Evolutionary conservation across 1,140 invertebrate genomes (phyloP), one percentile per base, ranked within the genome.

Genomic region (Pachypsylla venusta): DNA sequence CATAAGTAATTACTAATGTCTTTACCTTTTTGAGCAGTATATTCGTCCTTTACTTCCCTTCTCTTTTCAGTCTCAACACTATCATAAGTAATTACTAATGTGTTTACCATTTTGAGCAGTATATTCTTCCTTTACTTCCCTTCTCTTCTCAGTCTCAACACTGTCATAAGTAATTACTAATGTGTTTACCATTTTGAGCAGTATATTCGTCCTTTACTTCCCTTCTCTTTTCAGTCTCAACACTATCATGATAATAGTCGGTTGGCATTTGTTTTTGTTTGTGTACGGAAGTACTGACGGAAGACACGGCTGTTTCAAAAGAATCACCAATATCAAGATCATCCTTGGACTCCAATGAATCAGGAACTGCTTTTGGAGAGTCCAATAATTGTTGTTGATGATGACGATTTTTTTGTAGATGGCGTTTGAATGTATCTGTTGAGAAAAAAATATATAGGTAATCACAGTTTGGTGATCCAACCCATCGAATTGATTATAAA

Each of bases 281-380:
- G 56, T 28, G 62, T 12, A 64, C 63, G 12, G 71, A 73, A 63
- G 73, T 76, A 40, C 67, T 70, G 2, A 75, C 68, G 1, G 77
- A 79, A 61, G 74, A 79, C n/a, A 76, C 70, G 5, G 74, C 77
- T 16, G 77, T 79, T 59, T 79, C 78, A 63, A 79, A 80, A 2
- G 78, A 79, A 53, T 80, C 75, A 59, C 76, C 75, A 26, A 77
- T 59, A 26, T 79, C 76, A 59, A 64, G 63, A 60, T 78, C 76
- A 59, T 79, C 76, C 26, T 72, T 69, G 0, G 76, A 77, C 60
- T 79, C 77, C 53, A 78, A 65, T 10, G 77, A 78, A 63, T 78
- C 76, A 0, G 73, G 42, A 22, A 48, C 42, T 3, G 42, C 42
- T 19, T 48, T 48, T n/a, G 42, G 42, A 48, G 42, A 48, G 16